These are phyloP conservation scores for Pseudomyrmex sp. DNA, from an alignment of 1,140 invertebrate species.

Conservation along the genomic window DNA sequence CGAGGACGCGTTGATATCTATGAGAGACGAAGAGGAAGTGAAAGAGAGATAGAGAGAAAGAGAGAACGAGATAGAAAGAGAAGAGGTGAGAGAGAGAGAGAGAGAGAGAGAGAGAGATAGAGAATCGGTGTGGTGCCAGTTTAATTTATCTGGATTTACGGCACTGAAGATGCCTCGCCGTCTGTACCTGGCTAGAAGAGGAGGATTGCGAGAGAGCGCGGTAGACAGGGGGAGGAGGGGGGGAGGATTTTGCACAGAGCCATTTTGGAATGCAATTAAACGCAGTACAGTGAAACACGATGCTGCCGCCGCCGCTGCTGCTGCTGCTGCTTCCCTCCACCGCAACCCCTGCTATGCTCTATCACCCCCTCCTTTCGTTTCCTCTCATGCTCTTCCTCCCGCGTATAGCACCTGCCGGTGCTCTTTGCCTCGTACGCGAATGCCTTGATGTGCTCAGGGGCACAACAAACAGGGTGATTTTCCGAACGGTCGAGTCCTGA, in stretches of 20 bases:
- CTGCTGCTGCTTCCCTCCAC: slow-evolving; percentile 58
- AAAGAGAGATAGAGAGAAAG: slow-evolving; percentile 23
- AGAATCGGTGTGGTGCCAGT: slow-evolving; percentile 34
- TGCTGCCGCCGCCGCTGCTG: slow-evolving; percentile 41
- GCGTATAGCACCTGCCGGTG: slow-evolving; percentile 33
- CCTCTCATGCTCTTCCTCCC: background rate
- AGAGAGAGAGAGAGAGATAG: background rate
- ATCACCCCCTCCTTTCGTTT: background rate
- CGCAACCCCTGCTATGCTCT: slow-evolving; percentile 49
- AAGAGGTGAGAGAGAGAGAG: background rate
- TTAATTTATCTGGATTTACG: slow-evolving; percentile 73
- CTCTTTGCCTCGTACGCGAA: slow-evolving; percentile 45
- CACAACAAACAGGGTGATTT: slow-evolving; percentile 50
- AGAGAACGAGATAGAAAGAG: slow-evolving; percentile 20
- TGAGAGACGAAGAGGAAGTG: background rate
- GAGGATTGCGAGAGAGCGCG: slow-evolving; percentile 42
- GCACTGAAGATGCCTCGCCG: slow-evolving; percentile 66
- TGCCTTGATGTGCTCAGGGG: slow-evolving; percentile 55
- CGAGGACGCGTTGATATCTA: slow-evolving; percentile 51
- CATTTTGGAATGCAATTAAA: slow-evolving; percentile 84
- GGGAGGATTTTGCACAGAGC: slow-evolving; percentile 75
- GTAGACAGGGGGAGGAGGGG: background rate
- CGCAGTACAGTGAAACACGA: slow-evolving; percentile 81
- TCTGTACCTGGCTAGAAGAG: slow-evolving; percentile 57
- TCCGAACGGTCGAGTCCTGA: slow-evolving; percentile 51